Conservation (phyloP, 2,888 invertebrate genomes). For the Leptinotarsa peninsularis region DNA sequence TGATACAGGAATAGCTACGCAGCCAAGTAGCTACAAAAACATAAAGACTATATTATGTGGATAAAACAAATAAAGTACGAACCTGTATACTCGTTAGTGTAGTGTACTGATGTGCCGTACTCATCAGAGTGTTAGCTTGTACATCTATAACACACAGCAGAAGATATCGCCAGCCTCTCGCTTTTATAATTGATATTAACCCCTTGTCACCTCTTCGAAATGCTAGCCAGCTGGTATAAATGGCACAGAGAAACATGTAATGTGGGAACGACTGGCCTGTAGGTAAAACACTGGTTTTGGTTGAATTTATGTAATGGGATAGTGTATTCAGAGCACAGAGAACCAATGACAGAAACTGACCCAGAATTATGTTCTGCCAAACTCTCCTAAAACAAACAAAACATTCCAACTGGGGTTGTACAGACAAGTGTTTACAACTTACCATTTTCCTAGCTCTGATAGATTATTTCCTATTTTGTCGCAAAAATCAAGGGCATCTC, state of each 20-base stretch:
- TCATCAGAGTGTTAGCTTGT: slow-evolving; percentile 86
- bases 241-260: slow-evolving; percentile 80
- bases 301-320: slow-evolving; percentile 77
- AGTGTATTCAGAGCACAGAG: slow-evolving; percentile 82
- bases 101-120: slow-evolving; percentile 83
- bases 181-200: slow-evolving; percentile 73
- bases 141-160: slow-evolving; percentile 84
- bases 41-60: slow-evolving; percentile 10
- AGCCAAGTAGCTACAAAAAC: slow-evolving; percentile 81
- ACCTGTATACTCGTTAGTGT: slow-evolving; percentile 81
- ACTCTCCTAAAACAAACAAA: slow-evolving; percentile 70
- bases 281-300: slow-evolving; percentile 78
- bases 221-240: slow-evolving; percentile 82
- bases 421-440: slow-evolving; percentile 54
- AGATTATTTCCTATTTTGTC: slow-evolving; percentile 76
- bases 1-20: slow-evolving; percentile 87
- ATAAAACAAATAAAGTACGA: slow-evolving; percentile 34
- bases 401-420: neutral
- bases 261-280: slow-evolving; percentile 86
- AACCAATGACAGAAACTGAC: slow-evolving; percentile 81
- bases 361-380: slow-evolving; percentile 79
- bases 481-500: slow-evolving; percentile 69
- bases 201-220: slow-evolving; percentile 75
- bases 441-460: slow-evolving; percentile 79
- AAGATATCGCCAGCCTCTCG: slow-evolving; percentile 82